Evolutionary conservation across 2,113 vertebrate genomes (phyloP).

Genomic region (Otis tarda): DNA sequence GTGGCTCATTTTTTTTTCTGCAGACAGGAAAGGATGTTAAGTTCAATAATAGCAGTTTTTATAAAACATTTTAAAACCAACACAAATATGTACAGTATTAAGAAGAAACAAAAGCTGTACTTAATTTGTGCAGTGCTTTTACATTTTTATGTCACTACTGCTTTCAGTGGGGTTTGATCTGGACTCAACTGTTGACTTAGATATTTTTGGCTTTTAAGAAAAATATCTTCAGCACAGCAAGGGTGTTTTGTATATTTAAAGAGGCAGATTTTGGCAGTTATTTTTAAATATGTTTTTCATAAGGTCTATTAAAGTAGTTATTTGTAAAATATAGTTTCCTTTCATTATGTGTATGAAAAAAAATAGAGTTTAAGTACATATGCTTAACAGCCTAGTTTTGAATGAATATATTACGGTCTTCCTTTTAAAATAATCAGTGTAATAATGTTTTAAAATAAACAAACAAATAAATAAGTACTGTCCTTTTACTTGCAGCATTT

Average conservation of each 20-base stretch:
- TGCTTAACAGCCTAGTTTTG: slow-evolving; percentile 71
- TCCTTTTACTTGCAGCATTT: slow-evolving; percentile 56
- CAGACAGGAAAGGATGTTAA: slow-evolving; percentile 29
- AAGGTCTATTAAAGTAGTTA: slow-evolving; percentile 62
- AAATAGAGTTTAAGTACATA: slow-evolving; percentile 72
- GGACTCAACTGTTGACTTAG: slow-evolving; percentile 23
- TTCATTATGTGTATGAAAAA: slow-evolving; percentile 72
- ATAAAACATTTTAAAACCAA: slow-evolving; percentile 66
- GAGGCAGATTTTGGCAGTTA: slow-evolving; percentile 70
- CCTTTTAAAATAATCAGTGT: slow-evolving; percentile 66
- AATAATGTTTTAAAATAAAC: slow-evolving; percentile 70
- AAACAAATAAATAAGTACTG: slow-evolving; percentile 61
- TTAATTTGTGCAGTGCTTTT: slow-evolving; percentile 66
- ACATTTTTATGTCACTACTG: slow-evolving; percentile 64
- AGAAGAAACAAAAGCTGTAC: slow-evolving; percentile 47
- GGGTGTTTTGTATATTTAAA: slow-evolving; percentile 74
- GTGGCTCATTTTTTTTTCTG: slow-evolving; percentile 49
- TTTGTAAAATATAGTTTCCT: slow-evolving; percentile 73
- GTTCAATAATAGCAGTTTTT: slow-evolving; percentile 60
- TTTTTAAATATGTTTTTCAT: slow-evolving; percentile 74
- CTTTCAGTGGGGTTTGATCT: slow-evolving; percentile 64
- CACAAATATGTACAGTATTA: slow-evolving; percentile 34
- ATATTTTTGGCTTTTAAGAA: slow-evolving; percentile 63
- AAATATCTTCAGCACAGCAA: slow-evolving; percentile 43
- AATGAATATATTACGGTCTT: slow-evolving; percentile 71